Evolutionary conservation across 2,113 vertebrate species (phyloP).

Genomic region (Lipotes vexillifer): DNA sequence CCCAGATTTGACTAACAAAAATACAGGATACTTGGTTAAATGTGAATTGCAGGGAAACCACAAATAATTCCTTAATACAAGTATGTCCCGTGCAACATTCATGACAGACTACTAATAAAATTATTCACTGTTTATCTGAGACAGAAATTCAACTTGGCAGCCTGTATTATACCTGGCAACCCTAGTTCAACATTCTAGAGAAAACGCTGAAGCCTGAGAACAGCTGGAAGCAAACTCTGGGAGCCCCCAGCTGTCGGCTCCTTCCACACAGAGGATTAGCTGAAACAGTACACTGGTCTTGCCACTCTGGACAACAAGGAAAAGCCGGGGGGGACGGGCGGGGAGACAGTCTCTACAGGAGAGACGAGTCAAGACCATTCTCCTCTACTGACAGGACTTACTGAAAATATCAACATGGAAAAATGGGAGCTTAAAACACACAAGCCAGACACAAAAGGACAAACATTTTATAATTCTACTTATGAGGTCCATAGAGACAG

Average conservation of each 20-base stretch:
- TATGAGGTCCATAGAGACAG: background rate
- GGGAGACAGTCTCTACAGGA: background rate
- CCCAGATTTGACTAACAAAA: background rate
- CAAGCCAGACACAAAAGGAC: background rate
- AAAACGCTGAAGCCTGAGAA: background rate
- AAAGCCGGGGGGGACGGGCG: background rate
- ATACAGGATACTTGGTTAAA: background rate
- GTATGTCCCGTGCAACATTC: background rate
- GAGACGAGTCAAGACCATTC: background rate
- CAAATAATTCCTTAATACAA: background rate
- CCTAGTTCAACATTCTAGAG: background rate
- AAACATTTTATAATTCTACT: background rate
- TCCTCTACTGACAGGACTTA: background rate
- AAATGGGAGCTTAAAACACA: background rate
- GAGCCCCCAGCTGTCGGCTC: constrained; percentile 36
- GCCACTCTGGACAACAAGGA: background rate
- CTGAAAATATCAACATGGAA: background rate
- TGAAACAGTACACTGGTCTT: background rate
- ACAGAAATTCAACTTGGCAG: background rate
- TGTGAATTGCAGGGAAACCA: background rate
- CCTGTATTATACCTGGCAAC: background rate
- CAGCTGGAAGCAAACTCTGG: constrained; percentile 28
- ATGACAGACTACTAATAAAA: background rate
- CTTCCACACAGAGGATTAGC: constrained; percentile 18
- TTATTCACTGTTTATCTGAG: background rate